Evolutionary conservation across 2,113 vertebrate species (phyloP).

Genomic region (Phocoena phocoena): DNA sequence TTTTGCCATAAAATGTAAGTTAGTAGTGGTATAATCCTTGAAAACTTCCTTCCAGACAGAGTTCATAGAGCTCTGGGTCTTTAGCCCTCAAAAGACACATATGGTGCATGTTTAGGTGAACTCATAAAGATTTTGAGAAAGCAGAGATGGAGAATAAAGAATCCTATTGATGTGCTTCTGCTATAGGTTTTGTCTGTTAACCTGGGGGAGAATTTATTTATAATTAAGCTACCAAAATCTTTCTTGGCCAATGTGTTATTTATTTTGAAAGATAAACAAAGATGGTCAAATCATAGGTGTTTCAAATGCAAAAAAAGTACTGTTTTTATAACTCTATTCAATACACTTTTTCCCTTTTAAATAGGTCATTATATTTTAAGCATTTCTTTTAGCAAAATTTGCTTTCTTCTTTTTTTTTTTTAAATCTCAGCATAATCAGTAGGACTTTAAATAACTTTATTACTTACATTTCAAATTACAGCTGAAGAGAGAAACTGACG

Average conservation of each 20-base stretch:
- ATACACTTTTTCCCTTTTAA: slow-evolving; percentile 46
- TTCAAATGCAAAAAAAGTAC: not conserved
- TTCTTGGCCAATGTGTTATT: not conserved
- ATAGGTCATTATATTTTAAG: slow-evolving; percentile 56
- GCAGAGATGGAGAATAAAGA: slow-evolving; percentile 51
- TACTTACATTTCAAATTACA: slow-evolving; percentile 72
- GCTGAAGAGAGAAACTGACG: slow-evolving; percentile 56
- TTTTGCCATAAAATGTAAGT: slow-evolving; percentile 10
- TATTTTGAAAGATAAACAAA: slow-evolving; percentile 33
- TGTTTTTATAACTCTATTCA: slow-evolving; percentile 49
- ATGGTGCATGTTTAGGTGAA: slow-evolving; percentile 86
- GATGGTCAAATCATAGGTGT: not conserved
- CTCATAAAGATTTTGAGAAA: slow-evolving; percentile 86
- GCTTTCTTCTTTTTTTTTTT: slow-evolving; percentile 47
- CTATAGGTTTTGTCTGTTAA: not conserved
- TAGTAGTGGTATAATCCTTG: slow-evolving; percentile 73
- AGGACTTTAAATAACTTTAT: slow-evolving; percentile 73
- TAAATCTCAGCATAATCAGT: slow-evolving; percentile 28
- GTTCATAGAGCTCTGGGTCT: slow-evolving; percentile 78
- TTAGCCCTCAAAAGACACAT: slow-evolving; percentile 81
- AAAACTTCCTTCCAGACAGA: slow-evolving; percentile 75
- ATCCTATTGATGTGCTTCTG: not conserved
- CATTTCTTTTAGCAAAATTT: slow-evolving; percentile 63
- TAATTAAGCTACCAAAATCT: not conserved
- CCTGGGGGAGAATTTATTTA: not conserved